These are phyloP conservation scores for Drosophila arizonae DNA, from an alignment of 1,140 invertebrate species.

Conservation along the genomic window DNA sequence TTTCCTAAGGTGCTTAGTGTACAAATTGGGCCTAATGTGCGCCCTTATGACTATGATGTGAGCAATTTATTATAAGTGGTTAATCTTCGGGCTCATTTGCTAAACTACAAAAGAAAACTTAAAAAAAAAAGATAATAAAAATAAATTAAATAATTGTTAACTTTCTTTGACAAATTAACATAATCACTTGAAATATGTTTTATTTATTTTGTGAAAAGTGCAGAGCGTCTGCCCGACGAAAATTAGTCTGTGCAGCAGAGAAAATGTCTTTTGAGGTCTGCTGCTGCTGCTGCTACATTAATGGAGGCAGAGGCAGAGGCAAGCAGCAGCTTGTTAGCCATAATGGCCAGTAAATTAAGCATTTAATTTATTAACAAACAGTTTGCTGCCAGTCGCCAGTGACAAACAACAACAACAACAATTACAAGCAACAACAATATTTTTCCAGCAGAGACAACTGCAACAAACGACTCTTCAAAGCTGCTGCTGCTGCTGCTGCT, in stretches of 20 bases:
- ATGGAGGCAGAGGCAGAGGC: conserved; percentile 40
- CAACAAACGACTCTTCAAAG: conserved; percentile 33
- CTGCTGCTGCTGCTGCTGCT: conserved; percentile 1
- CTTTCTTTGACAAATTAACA: conserved; percentile 8
- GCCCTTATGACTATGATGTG: too few relatives aligned
- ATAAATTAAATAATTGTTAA: neutral
- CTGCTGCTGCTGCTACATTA: conserved; percentile 42
- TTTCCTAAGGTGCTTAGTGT: too few relatives aligned
- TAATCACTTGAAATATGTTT: conserved; percentile 24
- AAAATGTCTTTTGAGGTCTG: neutral
- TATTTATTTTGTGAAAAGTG: conserved; percentile 5
- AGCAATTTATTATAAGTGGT: too few relatives aligned
- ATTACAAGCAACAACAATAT: conserved; percentile 26
- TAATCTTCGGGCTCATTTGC: neutral
- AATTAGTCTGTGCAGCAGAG: neutral
- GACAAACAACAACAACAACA: conserved; percentile 28
- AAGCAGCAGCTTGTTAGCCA: conserved; percentile 50
- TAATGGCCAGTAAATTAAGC: conserved; percentile 77
- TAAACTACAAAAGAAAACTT: neutral
- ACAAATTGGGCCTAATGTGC: too few relatives aligned
- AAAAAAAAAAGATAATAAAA: too few relatives aligned
- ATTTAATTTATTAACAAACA: conserved; percentile 80
- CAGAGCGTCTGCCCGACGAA: too few relatives aligned
- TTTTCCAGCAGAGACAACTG: conserved; percentile 28
- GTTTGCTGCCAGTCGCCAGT: conserved; percentile 52